phyloP scores from a whole-genome alignment of 2,888 invertebrate genomes.

The Lysandra bellargus region DNA sequence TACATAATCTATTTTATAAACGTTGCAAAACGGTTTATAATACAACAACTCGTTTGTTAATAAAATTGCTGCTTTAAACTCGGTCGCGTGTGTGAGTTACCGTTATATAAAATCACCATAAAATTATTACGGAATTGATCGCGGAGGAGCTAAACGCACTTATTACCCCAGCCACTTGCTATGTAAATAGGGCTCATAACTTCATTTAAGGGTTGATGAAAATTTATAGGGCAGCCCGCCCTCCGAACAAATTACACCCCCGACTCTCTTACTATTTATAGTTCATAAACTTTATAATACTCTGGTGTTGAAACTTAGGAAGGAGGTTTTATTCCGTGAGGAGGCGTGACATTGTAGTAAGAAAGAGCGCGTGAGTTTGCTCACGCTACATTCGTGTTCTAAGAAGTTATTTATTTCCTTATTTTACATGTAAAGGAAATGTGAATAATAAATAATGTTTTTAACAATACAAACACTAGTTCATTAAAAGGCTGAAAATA shows the following conservation, averaged over 20 bases:
- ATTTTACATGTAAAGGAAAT: too few relatives aligned
- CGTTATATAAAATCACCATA: constrained; percentile 1
- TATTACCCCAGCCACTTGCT: constrained; percentile 12
- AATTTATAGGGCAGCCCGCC: constrained; percentile 17
- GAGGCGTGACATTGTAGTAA: not conserved
- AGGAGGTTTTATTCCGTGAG: not conserved
- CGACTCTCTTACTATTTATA: constrained; percentile 16
- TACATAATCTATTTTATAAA: not conserved
- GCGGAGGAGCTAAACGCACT: constrained; percentile 7
- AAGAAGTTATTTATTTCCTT: too few relatives aligned
- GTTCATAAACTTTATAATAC: constrained; percentile 6
- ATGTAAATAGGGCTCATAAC: constrained; percentile 18
- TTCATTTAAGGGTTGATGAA: constrained; percentile 19
- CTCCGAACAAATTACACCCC: not conserved
- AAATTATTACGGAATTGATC: constrained; percentile 14
- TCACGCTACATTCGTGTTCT: too few relatives aligned
- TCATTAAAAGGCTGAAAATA: too few relatives aligned
- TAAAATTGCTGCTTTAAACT: not conserved
- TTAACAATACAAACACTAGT: too few relatives aligned
- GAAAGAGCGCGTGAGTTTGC: too few relatives aligned
- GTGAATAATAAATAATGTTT: too few relatives aligned
- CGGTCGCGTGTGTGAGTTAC: not conserved
- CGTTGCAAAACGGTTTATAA: not conserved
- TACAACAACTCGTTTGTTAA: not conserved
- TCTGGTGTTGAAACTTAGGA: not conserved